These are phyloP conservation scores for Trogon melanurus DNA, from an alignment of 2,113 vertebrate genomes.

Conservation along the genomic window DNA sequence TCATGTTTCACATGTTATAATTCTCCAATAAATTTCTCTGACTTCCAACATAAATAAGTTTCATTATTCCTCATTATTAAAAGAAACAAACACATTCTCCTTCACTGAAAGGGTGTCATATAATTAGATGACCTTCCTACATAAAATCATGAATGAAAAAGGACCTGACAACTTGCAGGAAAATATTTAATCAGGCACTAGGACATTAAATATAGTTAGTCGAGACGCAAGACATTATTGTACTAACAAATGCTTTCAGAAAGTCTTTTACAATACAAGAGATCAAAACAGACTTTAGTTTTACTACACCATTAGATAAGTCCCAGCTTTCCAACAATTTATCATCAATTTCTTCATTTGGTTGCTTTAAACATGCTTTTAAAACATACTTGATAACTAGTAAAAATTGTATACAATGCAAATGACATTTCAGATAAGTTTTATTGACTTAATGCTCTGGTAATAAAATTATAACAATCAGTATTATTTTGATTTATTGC, in stretches of 20 bases:
- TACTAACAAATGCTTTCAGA: constrained; percentile 49
- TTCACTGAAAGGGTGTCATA: constrained; percentile 63
- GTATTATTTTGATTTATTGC: constrained; percentile 78
- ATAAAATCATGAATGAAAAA: constrained; percentile 70
- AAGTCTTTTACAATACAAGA: constrained; percentile 45
- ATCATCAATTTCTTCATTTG: constrained; percentile 69
- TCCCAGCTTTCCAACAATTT: constrained; percentile 62
- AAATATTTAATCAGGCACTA: constrained; percentile 68
- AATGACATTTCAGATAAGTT: constrained; percentile 79
- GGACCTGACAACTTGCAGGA: constrained; percentile 52
- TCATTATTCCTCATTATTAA: constrained; percentile 76
- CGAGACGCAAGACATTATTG: constrained; percentile 36
- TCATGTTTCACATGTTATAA: constrained; percentile 65
- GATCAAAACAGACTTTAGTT: constrained; percentile 61
- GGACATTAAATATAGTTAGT: constrained; percentile 54
- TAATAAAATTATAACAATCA: constrained; percentile 85
- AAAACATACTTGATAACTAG: constrained; percentile 74
- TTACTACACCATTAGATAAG: constrained; percentile 59
- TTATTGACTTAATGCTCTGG: constrained; percentile 82
- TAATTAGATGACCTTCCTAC: constrained; percentile 71
- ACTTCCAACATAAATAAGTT: constrained; percentile 77
- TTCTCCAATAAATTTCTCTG: constrained; percentile 75
- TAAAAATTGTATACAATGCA: constrained; percentile 80
- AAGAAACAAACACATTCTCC: constrained; percentile 71
- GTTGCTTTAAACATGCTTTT: constrained; percentile 74